Evolutionary conservation across 2,113 vertebrate genomes (phyloP), one percentile per base, ranked within the genome.

Genomic region (Notarius quadriscutis): DNA sequence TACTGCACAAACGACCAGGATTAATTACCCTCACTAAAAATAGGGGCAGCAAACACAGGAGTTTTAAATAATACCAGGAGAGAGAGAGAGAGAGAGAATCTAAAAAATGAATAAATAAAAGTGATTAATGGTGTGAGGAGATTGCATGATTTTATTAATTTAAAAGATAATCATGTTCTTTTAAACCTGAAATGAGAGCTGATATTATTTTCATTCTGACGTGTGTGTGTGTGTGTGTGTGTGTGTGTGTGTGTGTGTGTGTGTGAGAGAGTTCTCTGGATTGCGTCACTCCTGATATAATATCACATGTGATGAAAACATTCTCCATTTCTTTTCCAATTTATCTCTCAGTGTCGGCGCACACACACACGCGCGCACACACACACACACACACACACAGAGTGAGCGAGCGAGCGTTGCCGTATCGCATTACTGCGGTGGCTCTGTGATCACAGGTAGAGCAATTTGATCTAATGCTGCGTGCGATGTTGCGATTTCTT

Each of bases 21-120:
- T 91, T 90, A 92, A 92, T 92, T 92, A 85, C 87, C 84, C 83
- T 51, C 63, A 81, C 87, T 90, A 91, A 91, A 90, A 91, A 87
- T 90, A 88, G 90, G 41, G 69, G 60, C 74, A 57, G 80, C 78
- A 87, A 90, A 91, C 63, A 51, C 78, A 87, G 84, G 88, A 82
- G 86, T 88, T 78, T 86, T 69, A 86, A 85, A 71, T 51, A 78
- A 79, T 78, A 62, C 53, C 30, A 48, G 50, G 74, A 88, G 51
- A 80, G 53, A 25, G 55, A 78, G 81, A 86, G 58, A 69, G n/a
- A 11, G 50, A 65, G 53, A 81, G 77, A 57, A 86, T 67, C 63
- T 80, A 55, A 83, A 41, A 67, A 77, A 77, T 78, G 69, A 86
- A 88, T 75, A 60, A 81, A 84, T 88, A 86, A 88, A 79, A 65